phyloP scores from a whole-genome alignment of 2,113 vertebrate species.

The Cathartes aura region DNA sequence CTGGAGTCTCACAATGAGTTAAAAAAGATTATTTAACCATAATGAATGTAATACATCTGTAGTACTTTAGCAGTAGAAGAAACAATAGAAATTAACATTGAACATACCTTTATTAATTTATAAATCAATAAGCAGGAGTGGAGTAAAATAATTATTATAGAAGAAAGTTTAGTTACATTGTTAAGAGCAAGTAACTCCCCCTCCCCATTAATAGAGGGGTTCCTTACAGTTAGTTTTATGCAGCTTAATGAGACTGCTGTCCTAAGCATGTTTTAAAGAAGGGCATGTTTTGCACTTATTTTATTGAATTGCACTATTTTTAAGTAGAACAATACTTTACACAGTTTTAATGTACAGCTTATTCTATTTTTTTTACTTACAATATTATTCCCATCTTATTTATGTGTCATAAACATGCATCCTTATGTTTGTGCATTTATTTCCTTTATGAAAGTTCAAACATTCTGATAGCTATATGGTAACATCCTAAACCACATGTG shows the following conservation, averaged over 20 bases:
- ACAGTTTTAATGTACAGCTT: not conserved
- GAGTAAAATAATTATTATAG: not conserved
- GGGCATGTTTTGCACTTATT: not conserved
- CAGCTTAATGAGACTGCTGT: not conserved
- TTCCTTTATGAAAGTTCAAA: not conserved
- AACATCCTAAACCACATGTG: not conserved
- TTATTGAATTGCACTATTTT: not conserved
- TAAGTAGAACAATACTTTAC: not conserved
- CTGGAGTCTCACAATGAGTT: not conserved
- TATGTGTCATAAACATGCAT: not conserved
- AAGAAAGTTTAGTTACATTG: not conserved
- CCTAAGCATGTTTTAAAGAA: not conserved
- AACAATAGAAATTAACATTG: not conserved
- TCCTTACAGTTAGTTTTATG: not conserved
- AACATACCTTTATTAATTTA: not conserved
- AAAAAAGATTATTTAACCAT: accelerated
- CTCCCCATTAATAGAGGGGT: accelerated
- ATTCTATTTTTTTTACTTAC: not conserved
- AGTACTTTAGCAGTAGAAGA: not conserved
- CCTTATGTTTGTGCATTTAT: not conserved
- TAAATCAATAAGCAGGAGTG: not conserved
- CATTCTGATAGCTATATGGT: not conserved
- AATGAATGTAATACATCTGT: not conserved
- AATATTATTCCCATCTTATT: not conserved
- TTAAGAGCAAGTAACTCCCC: not conserved